Conservation (phyloP, 2,797 vertebrate species). For the Myripristis murdjan region DNA sequence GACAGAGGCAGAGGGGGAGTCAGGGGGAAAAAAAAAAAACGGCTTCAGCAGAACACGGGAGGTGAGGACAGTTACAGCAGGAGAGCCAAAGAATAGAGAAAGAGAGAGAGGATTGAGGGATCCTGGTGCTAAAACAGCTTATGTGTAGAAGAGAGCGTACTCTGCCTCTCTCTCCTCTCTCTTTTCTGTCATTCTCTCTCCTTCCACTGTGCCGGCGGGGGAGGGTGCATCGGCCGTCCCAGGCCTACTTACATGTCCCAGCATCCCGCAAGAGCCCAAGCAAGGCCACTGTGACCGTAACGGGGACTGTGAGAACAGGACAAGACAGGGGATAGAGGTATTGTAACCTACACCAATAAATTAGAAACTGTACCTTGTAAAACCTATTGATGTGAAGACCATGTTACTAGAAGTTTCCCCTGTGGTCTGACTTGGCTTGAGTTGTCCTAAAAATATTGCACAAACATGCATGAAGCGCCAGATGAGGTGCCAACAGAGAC, state of each 20-base stretch:
- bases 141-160: conserved; percentile 32
- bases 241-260: conserved; percentile 83
- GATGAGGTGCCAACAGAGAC: conserved; percentile 47
- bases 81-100: conserved; percentile 37
- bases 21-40: conserved; percentile 14
- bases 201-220: conserved; percentile 66
- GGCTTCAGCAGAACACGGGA: conserved; percentile 34
- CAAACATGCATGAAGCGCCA: conserved; percentile 21
- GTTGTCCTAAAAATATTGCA: conserved; percentile 39
- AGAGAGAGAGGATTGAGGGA: conserved; percentile 19
- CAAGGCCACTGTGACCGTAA: conserved; percentile 69
- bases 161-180: conserved; percentile 44
- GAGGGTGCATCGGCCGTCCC: conserved; percentile 75
- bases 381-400: conserved; percentile 14
- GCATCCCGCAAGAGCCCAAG: conserved; percentile 75
- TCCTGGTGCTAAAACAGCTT: conserved; percentile 38
- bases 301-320: conserved; percentile 66
- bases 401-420: conserved; percentile 57
- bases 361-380: conserved; percentile 7
- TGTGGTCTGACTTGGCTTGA: conserved; percentile 23
- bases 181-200: conserved; percentile 5
- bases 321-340: conserved; percentile 75
- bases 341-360: conserved; percentile 58
- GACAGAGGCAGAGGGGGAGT: conserved; percentile 29
- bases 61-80: conserved; percentile 47